These are phyloP conservation scores for Agriopis marginaria DNA, from an alignment of 2,888 invertebrate species.

Conservation along the genomic window DNA sequence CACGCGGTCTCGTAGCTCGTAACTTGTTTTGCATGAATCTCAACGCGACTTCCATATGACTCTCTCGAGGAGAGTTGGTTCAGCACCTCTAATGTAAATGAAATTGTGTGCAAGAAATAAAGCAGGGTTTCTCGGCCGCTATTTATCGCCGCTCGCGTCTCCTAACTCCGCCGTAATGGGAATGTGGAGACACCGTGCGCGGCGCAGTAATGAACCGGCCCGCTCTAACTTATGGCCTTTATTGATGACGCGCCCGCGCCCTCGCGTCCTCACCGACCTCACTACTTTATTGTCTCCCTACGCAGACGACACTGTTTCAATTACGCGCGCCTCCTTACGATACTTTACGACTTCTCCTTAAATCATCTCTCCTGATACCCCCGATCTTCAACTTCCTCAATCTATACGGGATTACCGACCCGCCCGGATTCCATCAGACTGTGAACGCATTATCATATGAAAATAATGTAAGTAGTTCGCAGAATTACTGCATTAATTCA, in stretches of 20 bases:
- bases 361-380: conserved; percentile 56
- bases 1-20: conserved; percentile 74
- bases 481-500: conserved; percentile 42
- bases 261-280: conserved; percentile 46
- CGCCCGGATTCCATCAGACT: conserved; percentile 48
- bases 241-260: conserved; percentile 77
- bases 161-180: conserved; percentile 82
- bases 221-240: conserved; percentile 80
- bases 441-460: conserved; percentile 47
- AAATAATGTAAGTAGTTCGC: conserved; percentile 46
- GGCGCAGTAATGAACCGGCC: conserved; percentile 80
- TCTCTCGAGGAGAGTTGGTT: conserved; percentile 75
- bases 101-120: conserved; percentile 85
- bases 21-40: conserved; percentile 83
- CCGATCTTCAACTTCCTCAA: conserved; percentile 49
- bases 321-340: conserved; percentile 72
- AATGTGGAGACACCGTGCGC: conserved; percentile 74
- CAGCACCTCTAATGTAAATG: conserved; percentile 84
- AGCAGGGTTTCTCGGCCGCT: conserved; percentile 78
- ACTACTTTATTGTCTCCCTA: conserved; percentile 72
- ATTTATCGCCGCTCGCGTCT: conserved; percentile 82
- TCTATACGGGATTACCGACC: conserved; percentile 49
- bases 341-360: conserved; percentile 64
- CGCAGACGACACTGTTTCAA: conserved; percentile 70
- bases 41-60: conserved; percentile 78